Evolutionary conservation across 1,140 invertebrate species (phyloP), one percentile per base, ranked within the genome.

Genomic region (Latrodectus geometricus): DNA sequence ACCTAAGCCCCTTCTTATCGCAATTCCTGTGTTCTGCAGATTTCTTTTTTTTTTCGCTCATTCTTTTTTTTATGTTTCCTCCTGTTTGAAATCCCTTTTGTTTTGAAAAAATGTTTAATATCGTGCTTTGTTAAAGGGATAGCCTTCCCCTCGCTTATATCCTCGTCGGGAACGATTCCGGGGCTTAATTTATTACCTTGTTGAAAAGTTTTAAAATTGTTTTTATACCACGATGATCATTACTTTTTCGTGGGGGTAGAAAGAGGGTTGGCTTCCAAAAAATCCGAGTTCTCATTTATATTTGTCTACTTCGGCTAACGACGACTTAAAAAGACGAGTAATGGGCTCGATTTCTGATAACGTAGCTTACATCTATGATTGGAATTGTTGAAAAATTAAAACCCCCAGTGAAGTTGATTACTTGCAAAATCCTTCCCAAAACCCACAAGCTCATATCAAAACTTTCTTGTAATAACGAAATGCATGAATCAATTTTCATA

Each of bases 131-230:
- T 17, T 11, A 11, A 11, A 15, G 14, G 48, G 23, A 9, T n/a
- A 12, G 11, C 23, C 48, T 21, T 12, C 9, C 15, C 48, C 70
- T 23, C 48, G n/a, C 70, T 15, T 61, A 61, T 8, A 61, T 61
- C 14, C 70, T 35, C 70, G 12, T 48, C 35, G 8, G 23, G n/a
- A 49, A 50, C 48, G 70, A 73, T 23, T 73, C 23, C 14, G 48
- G 9, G 14, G 70, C 70, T 73, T 73, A 73, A 73, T 73, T 73
- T 73, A 73, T 73, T 73, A 73, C 70, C 70, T 49, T 49, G 70
- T 73, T 73, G 70, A 73, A 14, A 73, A 73, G 70, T 73, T 73
- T 73, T 73, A 73, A 73, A 73, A 73, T 50, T 73, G 70, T 73
- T 73, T 73, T 73, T 73, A 49, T 73, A 61, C 14, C 35, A 7